These are phyloP conservation scores for Puffinus mauretanicus DNA, from an alignment of 2,113 vertebrate species.

Conservation along the genomic window DNA sequence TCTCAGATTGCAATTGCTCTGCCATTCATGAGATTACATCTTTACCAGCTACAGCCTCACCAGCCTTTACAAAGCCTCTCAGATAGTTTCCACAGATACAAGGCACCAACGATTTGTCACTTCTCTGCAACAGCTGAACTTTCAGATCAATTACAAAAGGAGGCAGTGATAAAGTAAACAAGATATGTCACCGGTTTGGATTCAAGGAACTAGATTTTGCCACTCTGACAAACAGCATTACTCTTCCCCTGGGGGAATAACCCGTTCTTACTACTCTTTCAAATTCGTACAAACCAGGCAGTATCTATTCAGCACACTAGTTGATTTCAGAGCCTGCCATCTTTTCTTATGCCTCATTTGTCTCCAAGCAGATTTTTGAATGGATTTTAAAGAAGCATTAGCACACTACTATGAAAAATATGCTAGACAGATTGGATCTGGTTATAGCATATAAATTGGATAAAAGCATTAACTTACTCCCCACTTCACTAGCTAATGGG, in stretches of 20 bases:
- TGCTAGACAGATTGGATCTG: background rate
- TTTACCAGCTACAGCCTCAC: background rate
- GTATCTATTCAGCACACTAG: background rate
- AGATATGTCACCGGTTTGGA: background rate
- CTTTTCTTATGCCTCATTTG: background rate
- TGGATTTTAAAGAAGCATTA: background rate
- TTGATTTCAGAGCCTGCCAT: background rate
- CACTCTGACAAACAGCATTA: constrained; percentile 4
- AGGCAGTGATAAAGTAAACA: constrained; percentile 11
- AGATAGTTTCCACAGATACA: background rate
- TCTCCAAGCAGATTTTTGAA: background rate
- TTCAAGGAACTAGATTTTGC: background rate
- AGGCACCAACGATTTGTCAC: background rate
- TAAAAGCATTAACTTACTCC: background rate
- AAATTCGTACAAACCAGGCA: background rate
- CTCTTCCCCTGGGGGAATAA: background rate
- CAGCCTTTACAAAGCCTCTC: background rate
- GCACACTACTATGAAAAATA: background rate
- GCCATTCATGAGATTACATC: background rate
- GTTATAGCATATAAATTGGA: background rate
- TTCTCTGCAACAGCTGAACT: constrained; percentile 20
- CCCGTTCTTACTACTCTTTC: background rate
- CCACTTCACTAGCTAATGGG: background rate
- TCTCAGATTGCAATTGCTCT: background rate
- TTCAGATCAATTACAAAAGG: constrained; percentile 33